Percentiles rank a stretch among this genome's conserved stretches.
Evolutionary conservation across 2,888 invertebrate genomes (phyloP).

Genomic region (Elysia crispata): DNA sequence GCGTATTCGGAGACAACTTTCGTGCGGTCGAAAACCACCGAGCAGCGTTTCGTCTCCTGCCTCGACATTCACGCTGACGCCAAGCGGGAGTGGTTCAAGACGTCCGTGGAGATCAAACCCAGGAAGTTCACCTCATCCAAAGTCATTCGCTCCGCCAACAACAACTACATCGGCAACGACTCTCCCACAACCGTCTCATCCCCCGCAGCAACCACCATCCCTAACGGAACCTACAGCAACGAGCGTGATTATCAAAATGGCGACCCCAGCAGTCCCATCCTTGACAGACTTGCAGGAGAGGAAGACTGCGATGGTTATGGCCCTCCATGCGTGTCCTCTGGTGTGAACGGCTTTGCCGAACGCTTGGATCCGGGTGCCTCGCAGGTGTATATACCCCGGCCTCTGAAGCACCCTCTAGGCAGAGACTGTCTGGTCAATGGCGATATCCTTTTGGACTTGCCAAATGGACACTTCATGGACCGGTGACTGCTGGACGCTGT

Average conservation of each 20-base stretch:
- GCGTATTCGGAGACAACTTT: slow-evolving; percentile 65
- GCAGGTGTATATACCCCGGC: slow-evolving; percentile 62
- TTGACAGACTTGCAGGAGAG: slow-evolving; percentile 35
- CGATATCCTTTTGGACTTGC: slow-evolving; percentile 29
- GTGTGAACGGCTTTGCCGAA: slow-evolving; percentile 7
- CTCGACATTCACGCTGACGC: slow-evolving; percentile 69
- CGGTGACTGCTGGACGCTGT: too few relatives aligned
- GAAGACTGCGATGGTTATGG: slow-evolving; percentile 7
- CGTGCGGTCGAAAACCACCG: slow-evolving; percentile 62
- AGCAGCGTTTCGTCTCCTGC: slow-evolving; percentile 61
- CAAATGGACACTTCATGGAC: background rate
- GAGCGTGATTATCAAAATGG: background rate
- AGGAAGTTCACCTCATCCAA: slow-evolving; percentile 62
- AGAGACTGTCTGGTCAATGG: slow-evolving; percentile 16
- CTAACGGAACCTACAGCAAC: background rate
- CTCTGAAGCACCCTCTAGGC: background rate
- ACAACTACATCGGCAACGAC: slow-evolving; percentile 35
- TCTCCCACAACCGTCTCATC: background rate
- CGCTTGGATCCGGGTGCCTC: slow-evolving; percentile 63
- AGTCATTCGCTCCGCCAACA: slow-evolving; percentile 21
- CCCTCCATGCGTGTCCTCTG: background rate
- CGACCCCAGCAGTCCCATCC: background rate
- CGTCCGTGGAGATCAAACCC: slow-evolving; percentile 70
- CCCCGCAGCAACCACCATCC: background rate
- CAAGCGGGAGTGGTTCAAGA: slow-evolving; percentile 70